These are phyloP conservation scores for Thysanoteuthis rhombus DNA, from an alignment of 2,888 invertebrate genomes.

Conservation along the genomic window DNA sequence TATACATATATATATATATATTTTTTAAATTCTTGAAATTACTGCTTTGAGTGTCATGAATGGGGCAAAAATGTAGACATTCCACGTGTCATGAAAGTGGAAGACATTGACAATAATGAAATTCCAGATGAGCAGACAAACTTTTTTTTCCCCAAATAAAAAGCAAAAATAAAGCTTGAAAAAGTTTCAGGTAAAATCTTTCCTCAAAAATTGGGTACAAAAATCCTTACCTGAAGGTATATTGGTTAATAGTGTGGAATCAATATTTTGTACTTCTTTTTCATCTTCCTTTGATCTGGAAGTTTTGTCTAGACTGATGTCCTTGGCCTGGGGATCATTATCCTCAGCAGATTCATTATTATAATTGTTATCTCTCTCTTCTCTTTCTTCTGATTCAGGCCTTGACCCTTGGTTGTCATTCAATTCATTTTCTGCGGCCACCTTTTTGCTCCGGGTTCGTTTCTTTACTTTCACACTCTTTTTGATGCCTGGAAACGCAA, in stretches of 20 bases:
- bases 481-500: not conserved
- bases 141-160: too few species aligned
- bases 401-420: not conserved
- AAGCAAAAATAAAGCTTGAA: too few species aligned
- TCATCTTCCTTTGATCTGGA: not conserved
- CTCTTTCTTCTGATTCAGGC: too few species aligned
- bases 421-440: not conserved
- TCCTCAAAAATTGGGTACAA: not conserved
- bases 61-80: too few species aligned
- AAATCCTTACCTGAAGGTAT: not conserved
- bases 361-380: not conserved
- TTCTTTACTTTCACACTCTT: not conserved
- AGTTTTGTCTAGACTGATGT: not conserved
- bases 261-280: not conserved
- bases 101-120: too few species aligned
- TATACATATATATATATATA: too few species aligned
- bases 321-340: not conserved
- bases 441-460: not conserved
- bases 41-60: too few species aligned
- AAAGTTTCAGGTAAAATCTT: too few species aligned
- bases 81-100: too few species aligned
- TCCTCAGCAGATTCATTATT: not conserved
- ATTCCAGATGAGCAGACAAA: too few species aligned
- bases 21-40: too few species aligned
- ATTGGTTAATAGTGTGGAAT: not conserved